Base-by-base conservation (phyloP, 2,888 invertebrate genomes). In the Neuroscelio doddi region DNA sequence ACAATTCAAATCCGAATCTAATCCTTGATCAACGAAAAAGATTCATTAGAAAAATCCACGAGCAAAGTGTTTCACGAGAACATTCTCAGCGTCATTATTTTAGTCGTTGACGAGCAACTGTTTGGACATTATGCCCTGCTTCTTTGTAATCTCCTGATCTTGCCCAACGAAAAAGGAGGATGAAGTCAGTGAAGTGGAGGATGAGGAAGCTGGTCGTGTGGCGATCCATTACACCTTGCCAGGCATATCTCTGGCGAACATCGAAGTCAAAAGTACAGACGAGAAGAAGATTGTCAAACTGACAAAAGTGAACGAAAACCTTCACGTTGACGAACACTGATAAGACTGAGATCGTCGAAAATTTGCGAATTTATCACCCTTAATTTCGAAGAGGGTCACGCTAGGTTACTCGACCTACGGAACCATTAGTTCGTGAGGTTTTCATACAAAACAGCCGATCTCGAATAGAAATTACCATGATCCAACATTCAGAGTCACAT, bases 91-190 rank as follows among this genome's bases (percentile, higher is more conserved):
- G 70, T 71, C 76, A 74, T 77, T 78, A 77, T 69, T 68, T 67
- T 64, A 66, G 58, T 76, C 75, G 75, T 78, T 78, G 78, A 79
- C 77, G 79, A 79, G 76, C 77, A 78, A 78, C 79, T 77, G 76
- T 81, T 80, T 79, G 72, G 76, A 78, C 79, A 76, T 80, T 73
- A 78, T 80, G 77, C 75, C 72, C 73, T 72, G 74, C 73, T 80
- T 80, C 79, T 68, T 69, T 74, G 72, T 80, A 81, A 81, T 80
- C 80, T 71, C 61, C 64, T 65, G 76, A 80, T 80, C 79, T 80
- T 64, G 67, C 53, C 47, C 52, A 41, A 17, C 39, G 29, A 63
- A 45, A 64, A 39, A 39, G 21, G 21, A 12, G 45, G 49, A 34
- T 30, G 32, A 47, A 32, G 38, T 27, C 12, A 34, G 17, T 15